Percentiles rank a stretch among this genome's conserved stretches.
These are phyloP conservation scores for Microchirus variegatus DNA, from an alignment of 2,797 vertebrate species.

Conservation along the genomic window DNA sequence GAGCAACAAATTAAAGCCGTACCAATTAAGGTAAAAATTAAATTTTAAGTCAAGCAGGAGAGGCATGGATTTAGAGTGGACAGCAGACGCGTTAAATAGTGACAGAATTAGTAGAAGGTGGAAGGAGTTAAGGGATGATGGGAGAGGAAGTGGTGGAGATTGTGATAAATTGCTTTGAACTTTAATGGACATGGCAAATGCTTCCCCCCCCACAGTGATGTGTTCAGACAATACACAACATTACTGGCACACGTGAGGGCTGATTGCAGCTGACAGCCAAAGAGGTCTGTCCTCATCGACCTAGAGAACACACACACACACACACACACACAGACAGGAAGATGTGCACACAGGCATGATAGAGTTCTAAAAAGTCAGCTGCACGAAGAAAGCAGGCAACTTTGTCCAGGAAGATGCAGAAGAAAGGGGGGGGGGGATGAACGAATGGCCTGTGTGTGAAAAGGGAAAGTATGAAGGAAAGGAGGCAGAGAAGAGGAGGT, in stretches of 20 bases:
- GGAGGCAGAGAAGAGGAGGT: slow-evolving; percentile 20
- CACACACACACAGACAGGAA: slow-evolving; percentile 9
- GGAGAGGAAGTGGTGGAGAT: slow-evolving; percentile 51
- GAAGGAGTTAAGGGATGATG: slow-evolving; percentile 52
- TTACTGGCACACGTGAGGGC: slow-evolving; percentile 74
- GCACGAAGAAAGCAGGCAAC: slow-evolving; percentile 35
- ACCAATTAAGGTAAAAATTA: slow-evolving; percentile 47
- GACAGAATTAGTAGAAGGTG: slow-evolving; percentile 52
- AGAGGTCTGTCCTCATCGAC: slow-evolving; percentile 70
- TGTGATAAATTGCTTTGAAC: slow-evolving; percentile 80
- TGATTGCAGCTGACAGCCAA: slow-evolving; percentile 75
- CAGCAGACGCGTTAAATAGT: slow-evolving; percentile 49
- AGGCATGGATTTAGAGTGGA: slow-evolving; percentile 49
- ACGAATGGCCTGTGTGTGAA: slow-evolving; percentile 36
- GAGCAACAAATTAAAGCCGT: slow-evolving; percentile 30
- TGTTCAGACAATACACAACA: slow-evolving; percentile 80
- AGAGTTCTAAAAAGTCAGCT: slow-evolving; percentile 52
- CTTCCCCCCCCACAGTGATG: slow-evolving; percentile 73
- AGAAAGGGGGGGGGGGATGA: slow-evolving; percentile 5
- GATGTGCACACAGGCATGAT: slow-evolving; percentile 10
- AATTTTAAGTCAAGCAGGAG: slow-evolving; percentile 56
- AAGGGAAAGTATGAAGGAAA: slow-evolving; percentile 10
- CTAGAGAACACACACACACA: slow-evolving; percentile 44
- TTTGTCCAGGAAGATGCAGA: slow-evolving; percentile 29
- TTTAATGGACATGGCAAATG: slow-evolving; percentile 80